These are phyloP conservation scores for Amazona ochrocephala DNA, from an alignment of 2,797 vertebrate genomes.

Conservation along the genomic window DNA sequence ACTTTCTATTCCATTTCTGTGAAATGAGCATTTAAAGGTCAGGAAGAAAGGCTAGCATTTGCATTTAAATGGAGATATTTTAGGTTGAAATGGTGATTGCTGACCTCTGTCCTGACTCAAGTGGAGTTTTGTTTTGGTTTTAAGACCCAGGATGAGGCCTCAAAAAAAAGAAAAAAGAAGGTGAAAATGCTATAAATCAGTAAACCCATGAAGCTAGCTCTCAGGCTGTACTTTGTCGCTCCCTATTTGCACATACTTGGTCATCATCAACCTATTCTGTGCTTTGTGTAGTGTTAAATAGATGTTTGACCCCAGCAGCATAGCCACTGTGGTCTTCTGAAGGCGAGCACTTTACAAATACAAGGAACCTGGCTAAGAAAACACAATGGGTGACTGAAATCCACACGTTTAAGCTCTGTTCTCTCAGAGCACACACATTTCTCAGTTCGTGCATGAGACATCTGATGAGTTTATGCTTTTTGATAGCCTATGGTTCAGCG, in stretches of 20 bases:
- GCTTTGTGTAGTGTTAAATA: not conserved
- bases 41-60: constrained; percentile 80
- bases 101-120: constrained; percentile 70
- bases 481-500: not conserved
- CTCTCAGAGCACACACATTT: not conserved
- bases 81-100: constrained; percentile 75
- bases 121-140: constrained; percentile 51
- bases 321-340: not conserved
- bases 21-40: constrained; percentile 78
- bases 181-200: constrained; percentile 31
- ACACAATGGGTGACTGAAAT: not conserved
- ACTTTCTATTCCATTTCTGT: constrained; percentile 71
- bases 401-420: not conserved
- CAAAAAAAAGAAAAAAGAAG: not conserved
- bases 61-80: constrained; percentile 84
- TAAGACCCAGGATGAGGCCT: constrained; percentile 31
- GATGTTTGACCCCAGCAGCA: not conserved
- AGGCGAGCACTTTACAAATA: constrained; percentile 16
- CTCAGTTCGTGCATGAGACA: not conserved
- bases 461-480: not conserved
- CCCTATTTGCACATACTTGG: not conserved
- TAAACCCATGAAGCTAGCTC: constrained; percentile 23
- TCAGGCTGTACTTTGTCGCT: not conserved
- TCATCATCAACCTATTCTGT: not conserved
- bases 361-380: constrained; percentile 3